Evolutionary conservation across 2,888 invertebrate species (phyloP).

Genomic region (Epirrita christyi): DNA sequence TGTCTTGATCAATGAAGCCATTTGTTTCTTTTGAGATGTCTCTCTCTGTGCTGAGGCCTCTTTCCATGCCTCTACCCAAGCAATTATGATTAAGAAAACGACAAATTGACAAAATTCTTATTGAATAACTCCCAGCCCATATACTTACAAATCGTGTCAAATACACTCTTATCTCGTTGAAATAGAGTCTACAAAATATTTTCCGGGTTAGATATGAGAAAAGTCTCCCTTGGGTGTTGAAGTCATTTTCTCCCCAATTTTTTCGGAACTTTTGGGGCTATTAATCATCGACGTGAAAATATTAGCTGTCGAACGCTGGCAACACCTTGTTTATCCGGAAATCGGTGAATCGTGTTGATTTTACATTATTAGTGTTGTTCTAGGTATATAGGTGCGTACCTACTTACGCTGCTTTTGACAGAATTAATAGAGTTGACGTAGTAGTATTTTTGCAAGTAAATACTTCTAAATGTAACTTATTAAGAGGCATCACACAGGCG

Average conservation of each 20-base stretch:
- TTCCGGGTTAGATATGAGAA: conserved; percentile 1
- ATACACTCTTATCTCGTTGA: conserved; percentile 5
- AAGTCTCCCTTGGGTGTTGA: conserved; percentile 23
- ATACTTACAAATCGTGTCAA: neutral
- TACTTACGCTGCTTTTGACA: too few species aligned
- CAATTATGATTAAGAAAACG: conserved; percentile 14
- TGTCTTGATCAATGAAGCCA: too few species aligned
- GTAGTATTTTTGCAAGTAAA: too few species aligned
- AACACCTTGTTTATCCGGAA: conserved; percentile 27
- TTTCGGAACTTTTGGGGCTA: conserved; percentile 22
- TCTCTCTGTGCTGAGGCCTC: too few species aligned
- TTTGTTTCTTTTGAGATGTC: too few species aligned
- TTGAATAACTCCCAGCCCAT: conserved; percentile 13
- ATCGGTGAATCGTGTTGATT: neutral
- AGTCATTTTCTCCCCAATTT: conserved; percentile 30
- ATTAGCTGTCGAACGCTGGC: conserved; percentile 28
- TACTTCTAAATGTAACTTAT: too few species aligned
- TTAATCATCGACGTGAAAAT: conserved; percentile 32
- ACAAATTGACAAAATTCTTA: conserved; percentile 13
- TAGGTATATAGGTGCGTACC: neutral
- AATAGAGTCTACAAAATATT: conserved; percentile 17
- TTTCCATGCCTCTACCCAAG: neutral
- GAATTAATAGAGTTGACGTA: too few species aligned
- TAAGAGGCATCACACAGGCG: too few species aligned
- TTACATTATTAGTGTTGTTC: neutral